A percentile compares a stretch with the other conserved stretches of the same genome.
These are phyloP conservation scores for Gastracanthus pulcherrimus DNA, from an alignment of 2,888 invertebrate species.

Conservation along the genomic window DNA sequence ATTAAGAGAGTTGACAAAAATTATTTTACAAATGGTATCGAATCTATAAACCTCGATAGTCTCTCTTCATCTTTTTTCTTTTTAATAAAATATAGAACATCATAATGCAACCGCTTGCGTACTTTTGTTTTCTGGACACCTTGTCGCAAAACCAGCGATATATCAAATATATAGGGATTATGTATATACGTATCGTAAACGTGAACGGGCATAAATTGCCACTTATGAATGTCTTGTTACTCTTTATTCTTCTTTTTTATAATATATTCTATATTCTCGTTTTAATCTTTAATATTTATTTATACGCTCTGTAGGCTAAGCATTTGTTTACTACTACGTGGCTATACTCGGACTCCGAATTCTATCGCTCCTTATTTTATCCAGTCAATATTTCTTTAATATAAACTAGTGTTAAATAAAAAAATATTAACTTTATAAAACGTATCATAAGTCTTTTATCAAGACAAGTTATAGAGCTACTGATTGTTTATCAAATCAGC, in stretches of 20 bases:
- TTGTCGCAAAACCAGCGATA: constrained; percentile 69
- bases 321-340: constrained; percentile 64
- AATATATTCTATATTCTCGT: constrained; percentile 58
- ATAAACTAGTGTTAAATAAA: not conserved
- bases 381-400: not conserved
- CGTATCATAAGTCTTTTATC: not conserved
- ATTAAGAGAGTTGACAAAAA: not conserved
- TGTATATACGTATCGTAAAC: constrained; percentile 61
- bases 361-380: constrained; percentile 36
- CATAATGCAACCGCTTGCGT: constrained; percentile 70
- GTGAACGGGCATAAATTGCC: constrained; percentile 56
- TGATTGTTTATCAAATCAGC: not conserved
- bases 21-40: constrained; percentile 26
- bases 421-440: not conserved
- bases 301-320: constrained; percentile 66
- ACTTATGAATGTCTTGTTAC: constrained; percentile 58
- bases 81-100: constrained; percentile 75
- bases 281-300: constrained; percentile 57
- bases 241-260: constrained; percentile 55
- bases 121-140: constrained; percentile 68
- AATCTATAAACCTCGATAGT: constrained; percentile 26
- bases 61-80: constrained; percentile 49
- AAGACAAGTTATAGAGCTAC: not conserved
- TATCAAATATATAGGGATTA: constrained; percentile 72
- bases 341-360: constrained; percentile 67